Conservation (phyloP, 2,113 vertebrate species). For the Microcebus ravelobensis region DNA sequence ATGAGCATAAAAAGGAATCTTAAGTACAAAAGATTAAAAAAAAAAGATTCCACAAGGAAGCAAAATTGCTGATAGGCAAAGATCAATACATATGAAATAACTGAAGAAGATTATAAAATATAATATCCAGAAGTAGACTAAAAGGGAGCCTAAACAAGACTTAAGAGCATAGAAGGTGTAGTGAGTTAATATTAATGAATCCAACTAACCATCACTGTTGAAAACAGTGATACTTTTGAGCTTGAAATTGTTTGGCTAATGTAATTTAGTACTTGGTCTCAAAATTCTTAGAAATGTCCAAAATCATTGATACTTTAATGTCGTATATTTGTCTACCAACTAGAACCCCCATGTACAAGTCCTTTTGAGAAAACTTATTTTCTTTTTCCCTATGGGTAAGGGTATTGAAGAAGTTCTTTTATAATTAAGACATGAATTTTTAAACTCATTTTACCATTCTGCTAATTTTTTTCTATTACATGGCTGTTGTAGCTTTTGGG, state of each 20-base stretch:
- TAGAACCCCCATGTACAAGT: fast-evolving
- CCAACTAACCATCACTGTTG: background rate
- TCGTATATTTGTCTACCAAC: background rate
- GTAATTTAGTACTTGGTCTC: background rate
- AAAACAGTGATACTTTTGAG: background rate
- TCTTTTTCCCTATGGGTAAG: background rate
- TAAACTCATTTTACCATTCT: background rate
- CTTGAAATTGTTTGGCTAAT: background rate
- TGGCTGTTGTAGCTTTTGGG: background rate
- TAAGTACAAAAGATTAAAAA: background rate
- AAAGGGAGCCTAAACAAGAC: background rate
- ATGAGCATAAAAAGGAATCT: background rate
- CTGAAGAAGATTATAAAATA: background rate
- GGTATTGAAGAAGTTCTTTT: background rate
- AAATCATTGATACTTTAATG: background rate
- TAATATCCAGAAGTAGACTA: background rate
- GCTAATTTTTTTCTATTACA: background rate
- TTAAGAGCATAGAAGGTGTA: background rate
- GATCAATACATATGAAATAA: background rate
- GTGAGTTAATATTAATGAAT: background rate
- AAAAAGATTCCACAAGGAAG: background rate
- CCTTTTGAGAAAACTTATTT: background rate
- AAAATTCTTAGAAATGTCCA: background rate
- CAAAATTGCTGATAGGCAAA: background rate
- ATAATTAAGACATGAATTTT: background rate